Base-by-base conservation (phyloP, 2,113 vertebrate genomes). In the Larimichthys polyactis region DNA sequence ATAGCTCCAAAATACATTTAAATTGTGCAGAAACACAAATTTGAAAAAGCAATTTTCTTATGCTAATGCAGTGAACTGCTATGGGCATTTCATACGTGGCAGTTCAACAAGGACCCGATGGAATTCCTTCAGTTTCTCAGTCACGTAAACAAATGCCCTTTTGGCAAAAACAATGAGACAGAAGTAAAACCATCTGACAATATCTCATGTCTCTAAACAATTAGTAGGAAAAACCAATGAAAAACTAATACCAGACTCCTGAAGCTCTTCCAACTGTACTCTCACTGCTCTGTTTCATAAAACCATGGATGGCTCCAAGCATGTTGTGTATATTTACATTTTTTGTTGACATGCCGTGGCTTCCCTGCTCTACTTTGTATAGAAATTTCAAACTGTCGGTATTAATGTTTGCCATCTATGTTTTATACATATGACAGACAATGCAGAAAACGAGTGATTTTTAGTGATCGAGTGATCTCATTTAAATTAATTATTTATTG, bases 31-130 rank as follows among this genome's bases (percentile, higher is more conserved):
- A 67, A 77, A 82, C 27, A 60, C 59, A 57, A 46, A 71, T 48
- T 20, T 74, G 29, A 65, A 79, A 71, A 81, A 79, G 46, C 66
- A 51, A 71, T 81, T 75, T 82, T 68, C 17, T 43, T 49, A 81
- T 83, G 73, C 65, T 78, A 89, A 86, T 86, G 49, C 70, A 29
- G 19, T 16, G 36, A 64, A 60, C 27, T 22, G 46, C 67, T 59
- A 48, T 54, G 69, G 40, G 27, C 63, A 54, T 71, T 72, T 78
- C 4, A 15, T 54, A 5, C 60, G n/a, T 20, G 32, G 46, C 43
- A 11, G 22, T 58, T 86, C 22, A 81, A 73, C 27, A 70, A 57
- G 44, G 49, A 66, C 69, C 48, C 5, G 5, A 57, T 74, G 76
- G 77, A 66, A 69, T 24, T 54, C 71, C 54, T 20, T 36, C 17